Percentiles rank a stretch among this genome's conserved stretches.
phyloP scores from a whole-genome alignment of 2,797 vertebrate species.

The Yasuhikotakia modesta region DNA sequence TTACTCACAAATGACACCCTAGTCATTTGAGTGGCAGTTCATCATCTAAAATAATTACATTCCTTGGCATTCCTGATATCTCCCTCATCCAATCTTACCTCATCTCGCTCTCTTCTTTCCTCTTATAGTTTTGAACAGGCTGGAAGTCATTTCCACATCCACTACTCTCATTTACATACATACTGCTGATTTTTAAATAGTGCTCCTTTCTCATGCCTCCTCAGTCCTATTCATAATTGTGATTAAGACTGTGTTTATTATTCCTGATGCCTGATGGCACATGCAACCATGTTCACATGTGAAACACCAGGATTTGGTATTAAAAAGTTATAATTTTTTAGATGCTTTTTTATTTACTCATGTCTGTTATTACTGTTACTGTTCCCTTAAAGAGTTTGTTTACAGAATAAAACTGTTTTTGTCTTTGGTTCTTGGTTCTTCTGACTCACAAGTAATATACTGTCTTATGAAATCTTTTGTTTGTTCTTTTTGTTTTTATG shows the following conservation, averaged over 20 bases:
- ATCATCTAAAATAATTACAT: conserved; percentile 57
- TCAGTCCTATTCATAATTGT: conserved; percentile 10
- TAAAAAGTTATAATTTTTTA: neutral
- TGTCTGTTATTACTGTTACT: neutral
- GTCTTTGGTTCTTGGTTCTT: conserved; percentile 17
- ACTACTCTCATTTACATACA: conserved; percentile 25
- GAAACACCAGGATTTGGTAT: conserved; percentile 13
- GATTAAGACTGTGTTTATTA: conserved; percentile 14
- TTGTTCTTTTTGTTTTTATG: too few species aligned
- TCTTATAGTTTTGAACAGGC: conserved; percentile 36
- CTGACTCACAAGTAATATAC: neutral
- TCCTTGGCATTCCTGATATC: conserved; percentile 50
- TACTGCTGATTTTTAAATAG: conserved; percentile 30
- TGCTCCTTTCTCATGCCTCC: neutral
- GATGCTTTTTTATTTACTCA: conserved; percentile 1
- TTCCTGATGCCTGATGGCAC: neutral
- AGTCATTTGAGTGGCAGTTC: conserved; percentile 53
- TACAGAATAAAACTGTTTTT: neutral
- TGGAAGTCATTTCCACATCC: conserved; percentile 34
- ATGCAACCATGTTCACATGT: conserved; percentile 3
- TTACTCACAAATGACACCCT: conserved; percentile 60
- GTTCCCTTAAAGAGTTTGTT: neutral
- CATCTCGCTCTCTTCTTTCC: conserved; percentile 25
- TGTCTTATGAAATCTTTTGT: too few species aligned
- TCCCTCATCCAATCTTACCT: conserved; percentile 13